A percentile compares a stretch with the other conserved stretches of the same genome.
Evolutionary conservation across 2,797 vertebrate genomes (phyloP).

Genomic region (Eidolon dupreanum): DNA sequence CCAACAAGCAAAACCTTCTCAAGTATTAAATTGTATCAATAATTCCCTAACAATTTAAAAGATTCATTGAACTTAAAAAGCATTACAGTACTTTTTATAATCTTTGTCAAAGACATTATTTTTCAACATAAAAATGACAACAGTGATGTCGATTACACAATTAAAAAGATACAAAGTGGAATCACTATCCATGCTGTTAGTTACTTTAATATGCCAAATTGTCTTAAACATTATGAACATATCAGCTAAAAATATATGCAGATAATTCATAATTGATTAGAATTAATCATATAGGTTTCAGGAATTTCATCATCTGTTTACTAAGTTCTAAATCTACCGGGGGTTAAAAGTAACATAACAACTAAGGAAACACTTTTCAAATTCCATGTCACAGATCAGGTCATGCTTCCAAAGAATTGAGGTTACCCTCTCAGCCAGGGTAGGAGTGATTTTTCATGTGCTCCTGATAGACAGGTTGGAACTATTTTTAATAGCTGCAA

Average conservation of each 20-base stretch:
- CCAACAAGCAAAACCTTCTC: neutral
- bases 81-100: neutral
- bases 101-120: slow-evolving; percentile 26
- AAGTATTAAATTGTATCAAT: neutral
- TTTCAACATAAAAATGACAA: slow-evolving; percentile 47
- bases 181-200: neutral
- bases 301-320: neutral
- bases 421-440: neutral
- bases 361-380: neutral
- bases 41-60: slow-evolving; percentile 39
- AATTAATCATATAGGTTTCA: neutral
- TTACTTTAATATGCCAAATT: neutral
- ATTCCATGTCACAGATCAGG: neutral
- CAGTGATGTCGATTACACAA: neutral
- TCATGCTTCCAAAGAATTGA: neutral
- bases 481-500: neutral
- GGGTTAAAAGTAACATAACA: neutral
- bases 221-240: neutral
- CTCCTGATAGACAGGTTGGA: neutral
- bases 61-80: slow-evolving; percentile 22
- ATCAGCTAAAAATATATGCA: neutral
- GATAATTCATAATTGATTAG: neutral
- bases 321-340: neutral
- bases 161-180: slow-evolving; percentile 7
- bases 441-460: neutral